Evolutionary conservation across 2,797 vertebrate species (phyloP).

Genomic region (Triplophysa bombifrons): DNA sequence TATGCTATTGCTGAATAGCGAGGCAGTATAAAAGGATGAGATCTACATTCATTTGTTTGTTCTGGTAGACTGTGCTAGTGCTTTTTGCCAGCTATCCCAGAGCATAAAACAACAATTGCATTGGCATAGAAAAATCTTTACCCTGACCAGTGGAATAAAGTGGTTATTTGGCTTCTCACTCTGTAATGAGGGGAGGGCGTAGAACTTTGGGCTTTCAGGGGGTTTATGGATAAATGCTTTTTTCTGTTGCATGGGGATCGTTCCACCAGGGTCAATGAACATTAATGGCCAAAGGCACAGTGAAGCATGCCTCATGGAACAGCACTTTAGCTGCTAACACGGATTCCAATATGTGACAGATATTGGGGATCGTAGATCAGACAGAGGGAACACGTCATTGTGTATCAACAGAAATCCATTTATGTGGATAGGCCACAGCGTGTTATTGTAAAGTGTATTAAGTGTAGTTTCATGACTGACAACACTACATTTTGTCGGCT

Average conservation of each 20-base stretch:
- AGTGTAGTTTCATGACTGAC: not conserved
- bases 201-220: conserved; percentile 32
- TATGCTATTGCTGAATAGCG: conserved; percentile 6
- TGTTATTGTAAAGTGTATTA: not conserved
- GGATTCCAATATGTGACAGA: conserved; percentile 6
- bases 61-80: conserved; percentile 28
- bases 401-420: conserved; percentile 20
- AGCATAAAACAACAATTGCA: conserved; percentile 42
- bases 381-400: not conserved
- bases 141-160: conserved; percentile 46
- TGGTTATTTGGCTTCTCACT: conserved; percentile 48
- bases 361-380: conserved; percentile 36
- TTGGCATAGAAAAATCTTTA: conserved; percentile 48
- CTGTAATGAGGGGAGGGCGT: conserved; percentile 57
- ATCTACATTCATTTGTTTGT: conserved; percentile 19
- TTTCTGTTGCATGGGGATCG: conserved; percentile 40
- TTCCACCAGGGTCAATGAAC: conserved; percentile 58
- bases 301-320: conserved; percentile 31
- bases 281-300: conserved; percentile 47
- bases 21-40: conserved; percentile 16
- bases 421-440: not conserved
- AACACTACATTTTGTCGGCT: not conserved
- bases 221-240: conserved; percentile 56
- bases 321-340: conserved; percentile 35
- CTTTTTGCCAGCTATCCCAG: conserved; percentile 37